Percentiles rank a stretch among this genome's conserved stretches.
These are phyloP conservation scores for Teleiodes luculella DNA, from an alignment of 2,888 invertebrate species.

Conservation along the genomic window DNA sequence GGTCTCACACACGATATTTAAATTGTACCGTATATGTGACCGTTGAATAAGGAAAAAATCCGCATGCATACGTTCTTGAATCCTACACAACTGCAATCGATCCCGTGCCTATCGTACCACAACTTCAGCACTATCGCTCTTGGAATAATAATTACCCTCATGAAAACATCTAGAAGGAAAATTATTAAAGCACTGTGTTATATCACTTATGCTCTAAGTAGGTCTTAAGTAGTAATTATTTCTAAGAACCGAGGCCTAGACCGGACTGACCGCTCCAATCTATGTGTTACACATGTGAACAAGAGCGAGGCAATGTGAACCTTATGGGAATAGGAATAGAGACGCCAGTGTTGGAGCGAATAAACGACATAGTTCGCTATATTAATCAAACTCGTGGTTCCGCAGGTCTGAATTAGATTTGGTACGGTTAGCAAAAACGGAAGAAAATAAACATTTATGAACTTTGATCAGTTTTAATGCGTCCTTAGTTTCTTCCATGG, in stretches of 20 bases:
- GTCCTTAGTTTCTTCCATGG: too few species aligned
- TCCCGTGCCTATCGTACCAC: too few species aligned
- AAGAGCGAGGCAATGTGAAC: neutral
- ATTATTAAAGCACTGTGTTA: neutral
- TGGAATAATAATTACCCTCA: too few species aligned
- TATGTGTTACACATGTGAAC: neutral
- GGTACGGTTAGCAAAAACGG: slow-evolving; percentile 14
- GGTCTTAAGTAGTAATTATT: neutral
- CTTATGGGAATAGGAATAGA: neutral
- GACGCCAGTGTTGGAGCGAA: neutral
- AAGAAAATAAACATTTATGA: too few species aligned
- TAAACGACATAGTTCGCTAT: slow-evolving; percentile 4
- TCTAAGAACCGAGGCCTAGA: neutral
- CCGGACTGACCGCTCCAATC: neutral
- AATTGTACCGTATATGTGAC: too few species aligned
- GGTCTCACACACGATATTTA: too few species aligned
- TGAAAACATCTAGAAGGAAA: neutral
- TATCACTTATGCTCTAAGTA: slow-evolving; percentile 1
- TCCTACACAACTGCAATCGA: too few species aligned
- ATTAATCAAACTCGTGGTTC: slow-evolving; percentile 9
- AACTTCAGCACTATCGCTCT: too few species aligned
- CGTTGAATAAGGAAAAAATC: too few species aligned
- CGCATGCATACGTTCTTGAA: too few species aligned
- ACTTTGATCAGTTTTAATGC: too few species aligned
- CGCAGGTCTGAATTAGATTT: slow-evolving; percentile 14